Evolutionary conservation across 2,888 invertebrate species (phyloP).

Genomic region (Chironomus riparius): DNA sequence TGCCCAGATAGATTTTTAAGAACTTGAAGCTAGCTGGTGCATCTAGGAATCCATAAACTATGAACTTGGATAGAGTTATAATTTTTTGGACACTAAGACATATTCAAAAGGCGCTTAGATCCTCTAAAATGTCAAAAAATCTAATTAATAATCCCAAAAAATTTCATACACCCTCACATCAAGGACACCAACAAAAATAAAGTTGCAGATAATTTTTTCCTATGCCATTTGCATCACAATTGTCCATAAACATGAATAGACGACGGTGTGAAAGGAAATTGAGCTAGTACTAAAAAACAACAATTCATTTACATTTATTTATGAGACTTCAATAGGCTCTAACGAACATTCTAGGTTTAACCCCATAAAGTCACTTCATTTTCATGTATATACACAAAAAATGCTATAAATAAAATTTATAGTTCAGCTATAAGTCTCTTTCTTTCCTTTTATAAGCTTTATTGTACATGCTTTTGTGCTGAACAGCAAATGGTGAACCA

Average conservation of each 20-base stretch:
- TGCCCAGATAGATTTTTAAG: too few species aligned
- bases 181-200: too few species aligned
- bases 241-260: not conserved
- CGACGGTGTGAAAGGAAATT: not conserved
- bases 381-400: not conserved
- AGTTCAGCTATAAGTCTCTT: not conserved
- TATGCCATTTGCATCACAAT: too few species aligned
- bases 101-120: too few species aligned
- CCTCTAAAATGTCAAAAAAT: too few species aligned
- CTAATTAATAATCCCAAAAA: too few species aligned
- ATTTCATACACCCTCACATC: too few species aligned
- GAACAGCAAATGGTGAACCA: not conserved
- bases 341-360: not conserved
- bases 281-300: not conserved
- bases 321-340: not conserved
- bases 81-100: too few species aligned
- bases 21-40: too few species aligned
- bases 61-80: too few species aligned
- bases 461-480: not conserved
- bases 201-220: too few species aligned
- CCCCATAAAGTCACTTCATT: not conserved
- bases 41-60: too few species aligned
- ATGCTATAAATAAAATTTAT: not conserved
- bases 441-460: not conserved
- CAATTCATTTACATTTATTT: not conserved